Evolutionary conservation across 2,113 vertebrate genomes (phyloP).

Genomic region (Condylura cristata): DNA sequence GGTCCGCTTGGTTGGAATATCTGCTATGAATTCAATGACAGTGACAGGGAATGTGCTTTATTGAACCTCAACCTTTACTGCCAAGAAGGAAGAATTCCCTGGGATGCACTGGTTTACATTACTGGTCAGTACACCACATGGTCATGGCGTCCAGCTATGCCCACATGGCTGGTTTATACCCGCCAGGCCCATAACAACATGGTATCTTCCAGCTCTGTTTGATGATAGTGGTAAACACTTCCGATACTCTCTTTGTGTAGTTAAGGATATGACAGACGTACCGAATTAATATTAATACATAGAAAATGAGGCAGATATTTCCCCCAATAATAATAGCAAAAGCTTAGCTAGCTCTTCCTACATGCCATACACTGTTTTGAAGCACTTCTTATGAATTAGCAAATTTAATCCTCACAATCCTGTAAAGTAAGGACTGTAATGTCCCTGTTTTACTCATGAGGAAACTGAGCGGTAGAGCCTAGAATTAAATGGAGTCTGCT

Average conservation of each 20-base stretch:
- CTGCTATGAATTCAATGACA: conserved; percentile 90
- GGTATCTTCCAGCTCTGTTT: not conserved
- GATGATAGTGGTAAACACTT: not conserved
- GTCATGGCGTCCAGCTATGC: not conserved
- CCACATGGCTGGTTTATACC: not conserved
- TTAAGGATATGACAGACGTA: not conserved
- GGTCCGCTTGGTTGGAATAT: conserved; percentile 91
- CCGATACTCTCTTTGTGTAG: not conserved
- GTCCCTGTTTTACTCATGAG: not conserved
- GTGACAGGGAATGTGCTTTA: conserved; percentile 90
- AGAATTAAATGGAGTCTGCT: not conserved
- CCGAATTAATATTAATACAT: not conserved
- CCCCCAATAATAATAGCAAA: not conserved
- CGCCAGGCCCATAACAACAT: not conserved
- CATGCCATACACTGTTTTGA: not conserved
- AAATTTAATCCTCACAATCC: not conserved
- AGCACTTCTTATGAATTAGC: not conserved
- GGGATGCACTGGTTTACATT: conserved; percentile 87
- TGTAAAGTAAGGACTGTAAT: not conserved
- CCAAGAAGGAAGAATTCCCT: conserved; percentile 85
- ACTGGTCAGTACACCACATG: conserved; percentile 76
- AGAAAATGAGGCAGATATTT: not conserved
- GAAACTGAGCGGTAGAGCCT: not conserved
- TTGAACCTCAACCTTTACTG: conserved; percentile 90
- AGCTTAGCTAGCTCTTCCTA: not conserved